Base-by-base conservation (phyloP, 2,113 vertebrate species). In the Leuciscus idus region DNA sequence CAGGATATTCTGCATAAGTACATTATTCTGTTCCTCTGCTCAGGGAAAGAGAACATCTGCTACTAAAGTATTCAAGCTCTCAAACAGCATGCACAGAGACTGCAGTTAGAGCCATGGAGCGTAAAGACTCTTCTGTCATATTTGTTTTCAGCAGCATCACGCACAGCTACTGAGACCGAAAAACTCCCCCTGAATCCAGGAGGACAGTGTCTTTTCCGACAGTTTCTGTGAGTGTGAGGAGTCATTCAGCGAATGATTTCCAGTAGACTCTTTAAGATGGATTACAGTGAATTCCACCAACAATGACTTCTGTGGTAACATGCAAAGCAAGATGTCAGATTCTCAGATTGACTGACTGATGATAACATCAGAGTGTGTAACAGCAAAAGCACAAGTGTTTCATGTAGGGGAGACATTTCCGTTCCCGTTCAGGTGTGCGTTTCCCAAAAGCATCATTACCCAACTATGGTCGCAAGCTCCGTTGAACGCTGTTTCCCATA, bases 11-110 rank as follows among this genome's bases (percentile, higher is more conserved):
- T 78, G 30, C 28, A 57, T 13, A 57, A 70, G 33, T 70, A 70
- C 33, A 70, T 19, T 70, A 39, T 72, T 39, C 55, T 11, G 33
- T 59, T 79, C 52, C 33, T 79, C 55, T 39, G 21, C 33, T 36
- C 21, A 61, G 30, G 52, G 21, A 59, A 59, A 79, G 21, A 39
- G 33, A 79, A 61, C 77, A 79, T 79, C 52, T 61, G 77, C 77
- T 79, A 39, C 52, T 61, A n/a, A 79, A 79, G 30, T 79, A 79
- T 79, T 79, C 52, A 61, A 79, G 30, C 36, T 33, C 55, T 61
- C 19, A 79, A n/a, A 78, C 28, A 83, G 81, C 81, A 83, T n/a
- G 81, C 30, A 72, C 12, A 8, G 64, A 36, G 19, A 78, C 66
- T 50, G 17, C 64, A 72, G 64, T 57, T 10, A 84, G 50, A n/a